A percentile compares a stretch with the other conserved stretches of the same genome.
Conservation (phyloP, 1,140 invertebrate genomes). For the Drosophila serrata region DNA sequence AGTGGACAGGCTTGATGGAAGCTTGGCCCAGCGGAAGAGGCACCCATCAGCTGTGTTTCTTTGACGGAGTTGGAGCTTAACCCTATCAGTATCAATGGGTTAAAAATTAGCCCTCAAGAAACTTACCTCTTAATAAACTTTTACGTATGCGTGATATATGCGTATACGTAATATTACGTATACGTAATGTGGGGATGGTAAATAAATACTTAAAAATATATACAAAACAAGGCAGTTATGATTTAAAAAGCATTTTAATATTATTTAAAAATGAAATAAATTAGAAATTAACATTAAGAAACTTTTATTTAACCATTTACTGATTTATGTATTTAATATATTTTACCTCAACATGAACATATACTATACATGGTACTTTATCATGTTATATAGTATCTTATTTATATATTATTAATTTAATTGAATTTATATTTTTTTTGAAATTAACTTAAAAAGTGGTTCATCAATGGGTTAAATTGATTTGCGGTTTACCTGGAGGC, state of each 20-base stretch:
- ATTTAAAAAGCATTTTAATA: background rate
- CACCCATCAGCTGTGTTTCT: slow-evolving; percentile 46
- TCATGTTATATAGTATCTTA: too few species aligned
- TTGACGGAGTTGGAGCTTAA: slow-evolving; percentile 29
- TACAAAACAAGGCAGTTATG: too few species aligned
- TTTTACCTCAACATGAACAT: background rate
- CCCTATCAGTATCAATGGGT: background rate
- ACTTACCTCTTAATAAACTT: too few species aligned
- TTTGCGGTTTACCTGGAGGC: slow-evolving; percentile 47
- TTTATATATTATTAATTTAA: background rate
- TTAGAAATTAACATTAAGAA: background rate
- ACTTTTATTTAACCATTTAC: background rate
- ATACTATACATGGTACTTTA: background rate
- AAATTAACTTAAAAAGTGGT: fast-evolving
- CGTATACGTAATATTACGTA: background rate
- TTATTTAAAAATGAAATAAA: background rate
- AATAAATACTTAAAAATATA: background rate
- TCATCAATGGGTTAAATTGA: slow-evolving; percentile 1
- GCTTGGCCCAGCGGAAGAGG: slow-evolving; percentile 68
- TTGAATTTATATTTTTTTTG: background rate
- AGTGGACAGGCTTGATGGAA: slow-evolving; percentile 58
- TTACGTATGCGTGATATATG: background rate
- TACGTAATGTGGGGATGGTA: background rate
- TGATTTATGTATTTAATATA: background rate
- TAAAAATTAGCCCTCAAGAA: too few species aligned